Evolutionary conservation across 1,140 invertebrate species (phyloP).

Genomic region (Heterodera schachtii): DNA sequence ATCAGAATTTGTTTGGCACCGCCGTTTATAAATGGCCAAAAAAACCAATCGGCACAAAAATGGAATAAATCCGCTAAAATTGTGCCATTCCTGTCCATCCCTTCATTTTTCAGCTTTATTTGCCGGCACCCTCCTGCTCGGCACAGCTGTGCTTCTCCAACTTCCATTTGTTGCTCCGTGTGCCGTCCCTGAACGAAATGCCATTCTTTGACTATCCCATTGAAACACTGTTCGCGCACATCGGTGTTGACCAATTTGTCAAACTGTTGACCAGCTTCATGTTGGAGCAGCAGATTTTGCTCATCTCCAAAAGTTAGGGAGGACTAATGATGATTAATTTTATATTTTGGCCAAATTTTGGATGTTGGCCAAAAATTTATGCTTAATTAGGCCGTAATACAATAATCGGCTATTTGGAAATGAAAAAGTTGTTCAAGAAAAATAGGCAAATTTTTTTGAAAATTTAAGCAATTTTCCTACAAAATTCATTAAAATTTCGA

Average conservation of each 20-base stretch:
- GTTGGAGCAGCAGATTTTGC: slow-evolving; percentile 91
- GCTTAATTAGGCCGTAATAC: too few species aligned
- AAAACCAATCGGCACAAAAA: not conserved
- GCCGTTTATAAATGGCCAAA: too few species aligned
- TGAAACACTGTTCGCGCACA: slow-evolving; percentile 76
- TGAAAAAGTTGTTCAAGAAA: too few species aligned
- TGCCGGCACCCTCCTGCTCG: slow-evolving; percentile 77
- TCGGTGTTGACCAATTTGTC: slow-evolving; percentile 81
- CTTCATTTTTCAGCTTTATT: slow-evolving; percentile 71
- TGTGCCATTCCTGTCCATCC: not conserved
- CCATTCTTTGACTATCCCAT: slow-evolving; percentile 91
- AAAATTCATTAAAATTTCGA: too few species aligned
- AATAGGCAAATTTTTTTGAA: too few species aligned
- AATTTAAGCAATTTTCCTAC: too few species aligned
- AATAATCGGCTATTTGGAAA: too few species aligned
- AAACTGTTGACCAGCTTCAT: slow-evolving; percentile 92
- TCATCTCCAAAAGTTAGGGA: slow-evolving; percentile 78
- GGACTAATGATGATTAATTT: slow-evolving; percentile 66
- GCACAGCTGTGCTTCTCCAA: slow-evolving; percentile 42
- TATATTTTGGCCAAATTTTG: slow-evolving; percentile 3
- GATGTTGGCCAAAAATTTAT: too few species aligned
- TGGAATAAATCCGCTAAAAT: slow-evolving; percentile 8
- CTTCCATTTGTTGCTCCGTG: slow-evolving; percentile 50
- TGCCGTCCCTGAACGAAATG: slow-evolving; percentile 74
- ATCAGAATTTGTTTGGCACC: too few species aligned